Evolutionary conservation across 2,113 vertebrate species (phyloP), one percentile per base, ranked within the genome.

Genomic region (Phrynosoma blainvillii): DNA sequence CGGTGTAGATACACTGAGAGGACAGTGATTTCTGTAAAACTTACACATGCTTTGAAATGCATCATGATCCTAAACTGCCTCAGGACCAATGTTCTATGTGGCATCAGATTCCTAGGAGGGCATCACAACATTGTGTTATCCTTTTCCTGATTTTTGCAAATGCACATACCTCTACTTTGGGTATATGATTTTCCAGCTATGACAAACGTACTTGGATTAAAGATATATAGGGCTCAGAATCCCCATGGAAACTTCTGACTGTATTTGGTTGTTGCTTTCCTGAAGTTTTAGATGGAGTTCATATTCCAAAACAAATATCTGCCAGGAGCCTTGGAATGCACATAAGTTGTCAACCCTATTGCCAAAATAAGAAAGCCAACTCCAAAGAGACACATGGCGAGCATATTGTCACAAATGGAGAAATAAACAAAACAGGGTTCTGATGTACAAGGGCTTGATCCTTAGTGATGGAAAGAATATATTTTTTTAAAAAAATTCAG

Each of bases 131-230:
- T 7, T 47, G 5, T 47, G 7, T 47, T 47, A 47, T 47, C 47
- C 47, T 47, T 47, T 47, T 47, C 47, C 30, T 52, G 21, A 36
- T 42, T n/a, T 83, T 79, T 77, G 62, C 47, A 78, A 83, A 70
- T 18, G 40, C 32, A 25, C 0, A 0, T 62, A 14, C 40, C 4
- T 40, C 1, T 25, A 52, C 0, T n/a, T 4, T 52, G 73, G 52
- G 52, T 79, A 14, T n/a, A 80, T 36, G 47, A 5, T 47, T 47
- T 80, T 54, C 36, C 9, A 0, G 47, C 27, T 47, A 62, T 74
- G 77, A 74, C 42, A 77, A 68, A 71, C 8, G 10, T 36, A 0
- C 18, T 1, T 81, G 80, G 66, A 65, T 21, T 79, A 56, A 90
- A 81, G 27, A 20, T 23, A 79, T 70, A 47, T 5, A 62, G 47